A percentile compares a stretch with the other conserved stretches of the same genome.
Evolutionary conservation across 1,140 invertebrate genomes (phyloP).

Genomic region (Eumaeus atala): DNA sequence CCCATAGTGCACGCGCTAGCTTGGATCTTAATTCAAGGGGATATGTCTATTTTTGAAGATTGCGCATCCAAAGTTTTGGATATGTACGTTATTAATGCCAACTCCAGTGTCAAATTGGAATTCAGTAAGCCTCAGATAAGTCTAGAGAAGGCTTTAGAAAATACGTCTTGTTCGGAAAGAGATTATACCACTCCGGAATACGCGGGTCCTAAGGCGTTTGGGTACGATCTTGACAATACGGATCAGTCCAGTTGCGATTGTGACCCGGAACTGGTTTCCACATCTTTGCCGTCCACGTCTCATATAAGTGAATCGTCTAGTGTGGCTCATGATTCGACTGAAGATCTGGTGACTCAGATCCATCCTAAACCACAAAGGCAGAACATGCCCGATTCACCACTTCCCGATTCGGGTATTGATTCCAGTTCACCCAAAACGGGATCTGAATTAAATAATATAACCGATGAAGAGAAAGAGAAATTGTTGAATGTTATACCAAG

Average conservation of each 20-base stretch:
- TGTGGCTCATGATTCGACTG: constrained; percentile 67
- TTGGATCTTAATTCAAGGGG: constrained; percentile 89
- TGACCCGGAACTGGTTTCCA: constrained; percentile 69
- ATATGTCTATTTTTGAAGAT: constrained; percentile 81
- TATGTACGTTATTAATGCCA: constrained; percentile 77
- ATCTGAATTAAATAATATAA: constrained; percentile 81
- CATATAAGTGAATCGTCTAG: constrained; percentile 69
- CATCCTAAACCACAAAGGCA: constrained; percentile 34
- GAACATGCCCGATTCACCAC: constrained; percentile 68
- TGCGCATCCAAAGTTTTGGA: constrained; percentile 84
- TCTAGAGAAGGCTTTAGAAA: constrained; percentile 77
- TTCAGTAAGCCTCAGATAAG: constrained; percentile 76
- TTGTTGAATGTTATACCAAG: constrained; percentile 73
- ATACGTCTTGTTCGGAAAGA: constrained; percentile 49
- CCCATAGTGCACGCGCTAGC: constrained; percentile 92
- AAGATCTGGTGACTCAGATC: constrained; percentile 70
- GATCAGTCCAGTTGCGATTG: constrained; percentile 71
- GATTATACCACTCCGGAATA: constrained; percentile 65
- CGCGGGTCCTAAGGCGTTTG: constrained; percentile 48
- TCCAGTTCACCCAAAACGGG: constrained; percentile 54
- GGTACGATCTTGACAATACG: constrained; percentile 46
- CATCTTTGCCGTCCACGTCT: constrained; percentile 67
- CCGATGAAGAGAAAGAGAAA: constrained; percentile 93
- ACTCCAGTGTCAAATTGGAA: constrained; percentile 68
- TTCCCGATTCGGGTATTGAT: constrained; percentile 67